These are phyloP conservation scores for Polymixis flavicincta DNA, from an alignment of 2,888 invertebrate genomes.

Conservation along the genomic window DNA sequence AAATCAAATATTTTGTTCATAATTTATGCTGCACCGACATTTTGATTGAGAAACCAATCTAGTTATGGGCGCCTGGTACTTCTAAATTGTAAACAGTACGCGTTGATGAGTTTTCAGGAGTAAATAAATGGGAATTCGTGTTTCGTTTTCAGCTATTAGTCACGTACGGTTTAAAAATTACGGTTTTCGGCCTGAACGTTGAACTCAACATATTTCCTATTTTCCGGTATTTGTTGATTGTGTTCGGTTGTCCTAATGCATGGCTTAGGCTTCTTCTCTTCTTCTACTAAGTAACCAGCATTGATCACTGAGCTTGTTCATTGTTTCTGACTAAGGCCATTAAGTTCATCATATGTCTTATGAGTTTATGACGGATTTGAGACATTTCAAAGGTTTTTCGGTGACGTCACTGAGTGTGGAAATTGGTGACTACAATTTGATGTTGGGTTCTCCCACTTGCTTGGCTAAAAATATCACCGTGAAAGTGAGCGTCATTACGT, in stretches of 20 bases:
- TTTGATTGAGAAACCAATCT: conserved; percentile 56
- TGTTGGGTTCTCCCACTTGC: too few relatives aligned
- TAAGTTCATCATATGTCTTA: too few relatives aligned
- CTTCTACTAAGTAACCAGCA: too few relatives aligned
- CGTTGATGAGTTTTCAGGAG: conserved; percentile 34
- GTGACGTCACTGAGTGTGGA: too few relatives aligned
- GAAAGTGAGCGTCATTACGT: too few relatives aligned
- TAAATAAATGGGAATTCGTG: conserved; percentile 36
- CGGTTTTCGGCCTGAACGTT: conserved; percentile 21
- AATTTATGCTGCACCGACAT: conserved; percentile 35
- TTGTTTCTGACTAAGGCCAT: not conserved
- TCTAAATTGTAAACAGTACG: conserved; percentile 28
- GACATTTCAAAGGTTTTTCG: too few relatives aligned
- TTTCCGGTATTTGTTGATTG: conserved; percentile 1
- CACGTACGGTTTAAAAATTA: conserved; percentile 44
- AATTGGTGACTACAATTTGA: too few relatives aligned
- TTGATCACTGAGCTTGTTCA: too few relatives aligned
- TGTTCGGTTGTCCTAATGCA: not conserved
- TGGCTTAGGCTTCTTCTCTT: too few relatives aligned
- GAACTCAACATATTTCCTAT: not conserved
- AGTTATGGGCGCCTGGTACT: conserved; percentile 53
- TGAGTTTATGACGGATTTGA: too few relatives aligned
- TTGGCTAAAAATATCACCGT: too few relatives aligned
- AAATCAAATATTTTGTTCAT: conserved; percentile 23
- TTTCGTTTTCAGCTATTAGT: conserved; percentile 39